Evolutionary conservation across 2,888 invertebrate species (phyloP), one percentile per base, ranked within the genome.

Genomic region (Colletes collaris): DNA sequence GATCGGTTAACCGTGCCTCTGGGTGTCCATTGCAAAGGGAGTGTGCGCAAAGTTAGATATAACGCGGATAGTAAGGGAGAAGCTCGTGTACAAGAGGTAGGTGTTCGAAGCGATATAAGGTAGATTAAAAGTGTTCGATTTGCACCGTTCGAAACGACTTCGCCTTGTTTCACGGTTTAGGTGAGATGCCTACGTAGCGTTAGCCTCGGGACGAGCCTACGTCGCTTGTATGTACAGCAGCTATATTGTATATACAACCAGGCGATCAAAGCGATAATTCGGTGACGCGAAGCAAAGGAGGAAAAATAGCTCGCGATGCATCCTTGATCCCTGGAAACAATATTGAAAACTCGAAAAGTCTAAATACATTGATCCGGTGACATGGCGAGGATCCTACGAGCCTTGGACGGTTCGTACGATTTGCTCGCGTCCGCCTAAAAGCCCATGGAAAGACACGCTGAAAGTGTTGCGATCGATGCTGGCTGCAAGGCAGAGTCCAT

Each of bases 201-300:
- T 55, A 69, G 69, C 62, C 44, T 73, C 53, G 13, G 13, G 16
- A 59, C 59, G 46, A 62, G 69, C 62, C 50, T 63, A n/a, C 16
- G 27, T 49, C 7, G 67, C 46, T 16, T 49, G 46, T 63, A 52
- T 76, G 7, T 53, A 27, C 49, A 53, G 63, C 68, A 3, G 16
- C 37, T 58, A 52, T 27, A 37, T 35, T 50, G 11, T 46, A 27
- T 27, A 27, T 27, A 27, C 27, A 27, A 27, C 55, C 55, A 27
- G 44, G n/a, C 67, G 40, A 37, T 56, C 35, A 49, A 64, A 77
- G 78, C 77, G 27, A 53, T 27, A 19, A 52, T 63, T 27, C 46
- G 40, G 37, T 59, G 58, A 13, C 50, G 46, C 83, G 83, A 80
- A 90, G 90, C 89, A 88, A 63, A 86, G 70, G 83, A 82, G 80